Evolutionary conservation across 1,140 invertebrate genomes (phyloP).

Genomic region (Sinonovacula constricta): DNA sequence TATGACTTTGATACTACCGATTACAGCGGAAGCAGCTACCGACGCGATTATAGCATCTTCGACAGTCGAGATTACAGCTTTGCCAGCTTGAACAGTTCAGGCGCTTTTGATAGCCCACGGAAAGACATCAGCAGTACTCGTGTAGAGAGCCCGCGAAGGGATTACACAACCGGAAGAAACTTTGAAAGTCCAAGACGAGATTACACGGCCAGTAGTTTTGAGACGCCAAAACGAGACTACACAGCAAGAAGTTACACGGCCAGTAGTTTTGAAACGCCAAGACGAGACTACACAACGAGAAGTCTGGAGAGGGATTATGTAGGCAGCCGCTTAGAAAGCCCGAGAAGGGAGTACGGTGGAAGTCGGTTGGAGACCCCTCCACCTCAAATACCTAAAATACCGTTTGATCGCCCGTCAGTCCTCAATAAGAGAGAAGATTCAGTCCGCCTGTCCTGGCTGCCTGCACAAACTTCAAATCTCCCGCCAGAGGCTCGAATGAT

Average conservation of each 20-base stretch:
- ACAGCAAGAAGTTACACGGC: background rate
- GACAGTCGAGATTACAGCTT: no score
- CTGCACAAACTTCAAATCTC: slow-evolving; percentile 62
- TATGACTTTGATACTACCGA: background rate
- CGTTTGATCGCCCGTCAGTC: slow-evolving; percentile 67
- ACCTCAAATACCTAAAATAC: slow-evolving; percentile 63
- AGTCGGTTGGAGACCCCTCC: background rate
- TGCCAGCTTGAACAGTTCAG: no score
- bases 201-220: background rate
- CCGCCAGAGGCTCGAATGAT: slow-evolving; percentile 64
- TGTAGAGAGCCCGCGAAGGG: background rate
- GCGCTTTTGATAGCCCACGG: background rate
- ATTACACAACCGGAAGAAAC: background rate
- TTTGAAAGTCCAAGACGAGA: slow-evolving; percentile 22
- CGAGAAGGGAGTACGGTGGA: background rate
- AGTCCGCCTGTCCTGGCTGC: slow-evolving; percentile 69
- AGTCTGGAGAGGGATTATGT: background rate
- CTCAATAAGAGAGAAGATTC: slow-evolving; percentile 63
- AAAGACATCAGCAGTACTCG: background rate
- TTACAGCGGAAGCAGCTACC: no score
- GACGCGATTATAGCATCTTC: no score
- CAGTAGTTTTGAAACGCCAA: background rate
- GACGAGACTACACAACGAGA: background rate
- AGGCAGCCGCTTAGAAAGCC: background rate
- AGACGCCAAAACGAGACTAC: background rate